Conservation (phyloP, 2,888 invertebrate genomes). For the Escarpia spicata region DNA sequence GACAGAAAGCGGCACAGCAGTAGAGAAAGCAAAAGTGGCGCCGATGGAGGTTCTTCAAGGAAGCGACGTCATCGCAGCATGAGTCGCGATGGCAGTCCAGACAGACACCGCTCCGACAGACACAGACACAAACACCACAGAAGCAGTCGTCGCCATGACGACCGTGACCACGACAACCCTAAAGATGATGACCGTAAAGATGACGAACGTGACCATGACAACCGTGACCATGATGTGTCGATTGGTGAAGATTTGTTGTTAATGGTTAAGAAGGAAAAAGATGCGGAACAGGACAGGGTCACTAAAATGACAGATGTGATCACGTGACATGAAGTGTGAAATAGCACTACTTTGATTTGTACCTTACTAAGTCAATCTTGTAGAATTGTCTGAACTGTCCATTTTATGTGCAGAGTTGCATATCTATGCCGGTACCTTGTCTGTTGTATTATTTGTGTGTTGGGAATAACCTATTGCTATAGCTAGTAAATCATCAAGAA, state of each 20-base stretch:
- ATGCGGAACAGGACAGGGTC: background rate
- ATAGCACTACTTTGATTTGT: background rate
- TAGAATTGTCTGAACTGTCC: background rate
- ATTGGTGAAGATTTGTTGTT: background rate
- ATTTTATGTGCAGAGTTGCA: too few relatives aligned
- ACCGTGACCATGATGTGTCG: background rate
- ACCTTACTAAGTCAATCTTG: background rate
- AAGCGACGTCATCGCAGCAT: background rate
- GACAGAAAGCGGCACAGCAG: background rate
- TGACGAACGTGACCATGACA: background rate
- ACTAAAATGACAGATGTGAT: background rate
- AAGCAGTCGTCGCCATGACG: background rate
- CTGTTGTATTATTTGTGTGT: too few relatives aligned
- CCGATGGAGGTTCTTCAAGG: background rate
- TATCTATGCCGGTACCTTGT: too few relatives aligned
- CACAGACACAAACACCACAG: conserved; percentile 16
- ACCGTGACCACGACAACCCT: background rate
- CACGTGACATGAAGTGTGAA: background rate
- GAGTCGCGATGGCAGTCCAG: background rate
- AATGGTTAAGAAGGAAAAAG: background rate
- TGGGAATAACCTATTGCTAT: too few relatives aligned
- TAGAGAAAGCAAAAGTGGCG: background rate
- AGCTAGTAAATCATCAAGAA: too few relatives aligned
- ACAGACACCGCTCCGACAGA: background rate
- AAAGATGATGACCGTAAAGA: background rate